A percentile compares a stretch with the other conserved stretches of the same genome.
phyloP scores from a whole-genome alignment of 2,113 vertebrate genomes.

The Pangasianodon hypophthalmus region DNA sequence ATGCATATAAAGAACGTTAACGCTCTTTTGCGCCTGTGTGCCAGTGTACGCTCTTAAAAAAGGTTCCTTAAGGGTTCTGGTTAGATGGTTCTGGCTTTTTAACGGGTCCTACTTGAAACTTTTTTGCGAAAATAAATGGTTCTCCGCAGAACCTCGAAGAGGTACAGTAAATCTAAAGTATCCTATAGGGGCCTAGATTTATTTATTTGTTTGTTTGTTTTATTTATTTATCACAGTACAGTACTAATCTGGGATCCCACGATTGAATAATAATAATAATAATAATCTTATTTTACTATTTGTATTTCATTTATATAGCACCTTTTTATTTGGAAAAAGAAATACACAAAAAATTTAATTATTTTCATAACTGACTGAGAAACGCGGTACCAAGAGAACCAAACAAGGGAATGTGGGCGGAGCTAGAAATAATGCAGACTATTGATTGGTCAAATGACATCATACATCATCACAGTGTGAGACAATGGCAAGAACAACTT shows the following conservation, averaged over 20 bases:
- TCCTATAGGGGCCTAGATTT: neutral
- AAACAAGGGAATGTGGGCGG: neutral
- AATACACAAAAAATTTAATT: neutral
- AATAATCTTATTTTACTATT: no score
- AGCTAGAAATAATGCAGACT: neutral
- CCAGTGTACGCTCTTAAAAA: neutral
- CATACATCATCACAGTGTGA: neutral
- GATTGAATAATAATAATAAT: neutral
- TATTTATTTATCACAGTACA: neutral
- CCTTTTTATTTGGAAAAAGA: neutral
- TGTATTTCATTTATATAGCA: neutral
- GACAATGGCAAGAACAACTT: neutral
- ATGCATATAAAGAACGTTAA: constrained; percentile 15
- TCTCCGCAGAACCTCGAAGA: neutral
- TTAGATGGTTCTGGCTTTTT: neutral
- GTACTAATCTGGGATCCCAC: neutral
- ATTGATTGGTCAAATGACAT: neutral
- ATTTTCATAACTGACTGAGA: neutral
- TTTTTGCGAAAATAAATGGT: neutral
- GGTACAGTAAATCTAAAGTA: neutral
- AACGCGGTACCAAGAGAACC: neutral
- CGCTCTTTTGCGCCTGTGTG: neutral
- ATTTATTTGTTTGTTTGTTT: neutral
- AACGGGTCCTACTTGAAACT: neutral
- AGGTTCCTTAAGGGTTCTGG: neutral